Evolutionary conservation across 2,888 invertebrate species (phyloP), one percentile per base, ranked within the genome.

Genomic region (Pollenia amentaria): DNA sequence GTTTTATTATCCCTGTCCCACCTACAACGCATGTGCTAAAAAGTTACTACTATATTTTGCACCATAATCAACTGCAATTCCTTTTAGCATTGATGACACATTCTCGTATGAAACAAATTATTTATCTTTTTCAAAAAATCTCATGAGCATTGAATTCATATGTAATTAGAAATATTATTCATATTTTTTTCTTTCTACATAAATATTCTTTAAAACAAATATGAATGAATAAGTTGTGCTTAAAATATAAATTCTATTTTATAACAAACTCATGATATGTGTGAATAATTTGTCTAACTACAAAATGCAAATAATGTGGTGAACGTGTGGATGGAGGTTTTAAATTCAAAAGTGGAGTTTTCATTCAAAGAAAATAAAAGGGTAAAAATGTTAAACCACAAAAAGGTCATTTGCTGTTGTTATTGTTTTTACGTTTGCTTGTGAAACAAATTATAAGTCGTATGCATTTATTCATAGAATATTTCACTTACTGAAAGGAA

Each of bases 61-160:
- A 73, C 46, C 51, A 55, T 69, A 51, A 14, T 11, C n/a, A n/a
- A 38, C 21, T 64, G 38, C 51, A 60, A 81, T 73, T 73, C 53
- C 65, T 67, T 73, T 51, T 21, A 70, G 57, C 51, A 65, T 65
- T 77, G 67, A 79, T 79, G 79, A 79, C 79, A 79, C 85, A 72
- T 76, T 16, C 69, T 82, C 72, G 69, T 55, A 69, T 16, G 46
- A 72, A 81, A 78, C 73, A 83, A 86, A 86, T 86, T 86, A 82
- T 78, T 83, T 86, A 78, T 75, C 40, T 70, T 70, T 69, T 60
- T n/a, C 42, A 40, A 38, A 75, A 79, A 70, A 64, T 67, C 83
- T 65, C 79, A 60, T 62, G 83, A 73, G 85, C 65, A 77, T 82
- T 85, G 73, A 77, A 85, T 73, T 76, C 73, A 78, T 73, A 77